These are phyloP conservation scores for Emydocephalus ijimae DNA, from an alignment of 2,113 vertebrate genomes.

Conservation along the genomic window DNA sequence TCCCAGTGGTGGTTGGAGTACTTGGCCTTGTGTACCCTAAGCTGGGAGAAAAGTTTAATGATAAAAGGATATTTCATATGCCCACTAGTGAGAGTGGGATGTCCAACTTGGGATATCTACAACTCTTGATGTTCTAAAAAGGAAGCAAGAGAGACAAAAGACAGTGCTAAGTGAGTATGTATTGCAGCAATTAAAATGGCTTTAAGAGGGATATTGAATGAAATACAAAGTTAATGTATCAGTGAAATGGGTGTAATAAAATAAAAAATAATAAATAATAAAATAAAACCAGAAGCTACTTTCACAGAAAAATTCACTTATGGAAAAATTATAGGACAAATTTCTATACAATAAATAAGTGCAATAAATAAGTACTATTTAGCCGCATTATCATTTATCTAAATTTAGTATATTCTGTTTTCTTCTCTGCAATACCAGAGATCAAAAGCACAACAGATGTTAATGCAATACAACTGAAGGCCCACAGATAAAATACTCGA, in stretches of 20 bases:
- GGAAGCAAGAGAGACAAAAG: not conserved
- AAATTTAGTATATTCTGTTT: slow-evolving; percentile 21
- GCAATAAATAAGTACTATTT: not conserved
- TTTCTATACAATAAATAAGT: not conserved
- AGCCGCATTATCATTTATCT: not conserved
- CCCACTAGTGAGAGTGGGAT: not conserved
- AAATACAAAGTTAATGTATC: not conserved
- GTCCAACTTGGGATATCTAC: not conserved
- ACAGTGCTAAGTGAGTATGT: not conserved
- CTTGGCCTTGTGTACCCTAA: too few relatives aligned
- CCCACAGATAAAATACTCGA: slow-evolving; percentile 21
- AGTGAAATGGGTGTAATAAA: too few relatives aligned
- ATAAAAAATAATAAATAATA: too few relatives aligned
- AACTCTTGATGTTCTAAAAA: not conserved
- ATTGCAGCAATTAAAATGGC: not conserved
- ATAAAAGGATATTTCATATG: not conserved
- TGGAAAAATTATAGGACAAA: not conserved
- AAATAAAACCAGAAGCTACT: not conserved
- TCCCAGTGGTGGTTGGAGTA: not conserved
- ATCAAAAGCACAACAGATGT: slow-evolving; percentile 24
- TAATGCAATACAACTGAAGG: not conserved
- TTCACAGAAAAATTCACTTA: not conserved
- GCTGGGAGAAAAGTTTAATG: not conserved
- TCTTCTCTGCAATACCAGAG: slow-evolving; percentile 26
- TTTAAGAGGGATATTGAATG: not conserved